phyloP scores from a whole-genome alignment of 2,113 vertebrate genomes.

The Falco punctatus region DNA sequence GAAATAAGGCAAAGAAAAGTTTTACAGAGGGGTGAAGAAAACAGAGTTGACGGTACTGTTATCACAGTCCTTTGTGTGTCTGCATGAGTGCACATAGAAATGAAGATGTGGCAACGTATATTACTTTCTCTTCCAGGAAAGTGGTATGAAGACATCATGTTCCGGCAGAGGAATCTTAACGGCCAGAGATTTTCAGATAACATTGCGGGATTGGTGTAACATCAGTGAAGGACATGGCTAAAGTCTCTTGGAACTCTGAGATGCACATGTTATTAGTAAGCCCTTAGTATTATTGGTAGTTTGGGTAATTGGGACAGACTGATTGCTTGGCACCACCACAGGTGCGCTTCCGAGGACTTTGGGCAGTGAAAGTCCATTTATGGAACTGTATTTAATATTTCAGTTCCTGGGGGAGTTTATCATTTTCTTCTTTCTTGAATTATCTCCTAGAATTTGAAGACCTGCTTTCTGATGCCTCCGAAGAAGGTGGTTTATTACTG shows the following conservation, averaged over 20 bases:
- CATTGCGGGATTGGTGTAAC: neutral
- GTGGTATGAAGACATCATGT: neutral
- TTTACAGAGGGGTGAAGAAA: constrained; percentile 4
- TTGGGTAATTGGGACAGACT: neutral
- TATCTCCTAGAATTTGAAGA: neutral
- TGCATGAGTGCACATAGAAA: neutral
- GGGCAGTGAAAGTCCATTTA: neutral
- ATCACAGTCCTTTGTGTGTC: neutral
- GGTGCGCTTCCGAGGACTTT: neutral
- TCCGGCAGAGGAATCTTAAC: neutral
- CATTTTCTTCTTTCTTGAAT: neutral
- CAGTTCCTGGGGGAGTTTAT: neutral
- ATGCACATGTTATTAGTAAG: neutral
- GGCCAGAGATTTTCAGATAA: neutral
- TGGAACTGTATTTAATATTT: neutral
- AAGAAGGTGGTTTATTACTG: neutral
- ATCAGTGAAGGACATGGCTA: neutral
- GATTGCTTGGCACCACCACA: neutral
- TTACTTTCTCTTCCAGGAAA: neutral
- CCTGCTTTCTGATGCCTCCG: neutral
- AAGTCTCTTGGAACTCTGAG: neutral
- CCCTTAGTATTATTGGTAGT: neutral
- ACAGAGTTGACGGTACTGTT: neutral
- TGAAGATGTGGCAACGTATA: neutral
- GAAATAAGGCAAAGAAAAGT: neutral